These are phyloP conservation scores for Eretmocerus hayati DNA, from an alignment of 2,888 invertebrate species.

Conservation along the genomic window DNA sequence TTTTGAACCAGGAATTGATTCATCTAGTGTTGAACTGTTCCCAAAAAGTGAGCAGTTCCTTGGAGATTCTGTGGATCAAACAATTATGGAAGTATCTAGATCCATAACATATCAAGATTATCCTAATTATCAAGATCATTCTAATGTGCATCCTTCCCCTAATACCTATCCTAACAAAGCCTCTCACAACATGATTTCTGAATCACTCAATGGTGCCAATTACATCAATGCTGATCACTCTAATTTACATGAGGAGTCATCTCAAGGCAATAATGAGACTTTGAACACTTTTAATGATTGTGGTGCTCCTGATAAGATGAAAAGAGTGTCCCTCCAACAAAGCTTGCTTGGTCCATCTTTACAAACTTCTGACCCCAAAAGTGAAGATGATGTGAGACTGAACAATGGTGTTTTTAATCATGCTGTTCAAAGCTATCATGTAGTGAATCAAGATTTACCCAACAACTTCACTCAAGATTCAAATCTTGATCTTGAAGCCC, in stretches of 20 bases:
- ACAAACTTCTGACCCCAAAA: constrained; percentile 20
- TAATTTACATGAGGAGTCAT: background rate
- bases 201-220: background rate
- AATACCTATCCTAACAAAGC: background rate
- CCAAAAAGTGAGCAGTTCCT: constrained; percentile 27
- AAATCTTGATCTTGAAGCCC: constrained; percentile 23
- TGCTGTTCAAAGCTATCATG: too few species aligned
- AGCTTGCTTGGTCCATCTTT: constrained; percentile 4
- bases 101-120: constrained; percentile 2
- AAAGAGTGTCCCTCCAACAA: background rate
- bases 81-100: constrained; percentile 36
- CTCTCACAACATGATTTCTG: background rate
- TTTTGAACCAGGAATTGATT: too few species aligned
- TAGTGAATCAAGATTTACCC: too few species aligned
- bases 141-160: background rate
- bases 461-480: constrained; percentile 9
- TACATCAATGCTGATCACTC: background rate
- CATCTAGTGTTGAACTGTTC: too few species aligned
- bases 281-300: constrained; percentile 18
- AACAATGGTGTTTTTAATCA: too few species aligned
- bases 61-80: constrained; percentile 24
- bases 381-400: constrained; percentile 22
- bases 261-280: background rate
- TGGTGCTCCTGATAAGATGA: constrained; percentile 19
- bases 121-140: background rate